These are phyloP conservation scores for Coregonus clupeaformis DNA, from an alignment of 2,113 vertebrate genomes.

Conservation along the genomic window DNA sequence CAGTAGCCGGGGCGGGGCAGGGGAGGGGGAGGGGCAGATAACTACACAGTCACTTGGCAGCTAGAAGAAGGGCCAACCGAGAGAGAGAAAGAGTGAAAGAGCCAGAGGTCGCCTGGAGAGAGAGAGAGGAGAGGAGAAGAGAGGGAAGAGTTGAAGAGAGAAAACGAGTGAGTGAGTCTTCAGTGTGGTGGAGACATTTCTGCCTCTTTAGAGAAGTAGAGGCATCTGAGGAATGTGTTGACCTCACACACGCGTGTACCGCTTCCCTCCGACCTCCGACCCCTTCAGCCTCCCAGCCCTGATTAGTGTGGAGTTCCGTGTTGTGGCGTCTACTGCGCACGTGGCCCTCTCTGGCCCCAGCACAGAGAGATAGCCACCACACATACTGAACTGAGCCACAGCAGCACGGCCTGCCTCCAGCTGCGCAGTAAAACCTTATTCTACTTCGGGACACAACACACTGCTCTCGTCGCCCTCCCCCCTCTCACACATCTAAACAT, in stretches of 20 bases:
- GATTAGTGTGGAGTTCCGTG: constrained; percentile 70
- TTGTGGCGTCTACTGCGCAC: constrained; percentile 48
- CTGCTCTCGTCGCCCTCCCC: background rate
- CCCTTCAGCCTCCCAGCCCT: constrained; percentile 65
- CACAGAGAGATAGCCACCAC: too few relatives aligned
- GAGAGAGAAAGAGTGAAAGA: constrained; percentile 36
- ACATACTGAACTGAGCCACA: background rate
- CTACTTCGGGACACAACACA: constrained; percentile 21
- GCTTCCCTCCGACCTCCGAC: constrained; percentile 51
- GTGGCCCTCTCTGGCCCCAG: constrained; percentile 43
- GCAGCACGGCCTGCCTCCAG: constrained; percentile 37
- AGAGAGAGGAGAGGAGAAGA: background rate
- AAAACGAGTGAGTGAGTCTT: background rate
- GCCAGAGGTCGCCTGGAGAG: constrained; percentile 35
- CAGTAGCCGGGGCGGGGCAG: constrained; percentile 35
- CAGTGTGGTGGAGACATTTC: constrained; percentile 69
- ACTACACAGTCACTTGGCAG: constrained; percentile 51
- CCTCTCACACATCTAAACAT: background rate
- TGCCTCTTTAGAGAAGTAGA: constrained; percentile 77
- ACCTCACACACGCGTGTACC: constrained; percentile 75
- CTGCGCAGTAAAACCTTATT: constrained; percentile 46
- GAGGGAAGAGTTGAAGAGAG: too few relatives aligned
- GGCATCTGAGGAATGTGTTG: constrained; percentile 87
- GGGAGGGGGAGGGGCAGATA: constrained; percentile 34
- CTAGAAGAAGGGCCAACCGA: constrained; percentile 12